Evolutionary conservation across 2,888 invertebrate genomes (phyloP), one percentile per base, ranked within the genome.

Genomic region (Dynastes tityus): DNA sequence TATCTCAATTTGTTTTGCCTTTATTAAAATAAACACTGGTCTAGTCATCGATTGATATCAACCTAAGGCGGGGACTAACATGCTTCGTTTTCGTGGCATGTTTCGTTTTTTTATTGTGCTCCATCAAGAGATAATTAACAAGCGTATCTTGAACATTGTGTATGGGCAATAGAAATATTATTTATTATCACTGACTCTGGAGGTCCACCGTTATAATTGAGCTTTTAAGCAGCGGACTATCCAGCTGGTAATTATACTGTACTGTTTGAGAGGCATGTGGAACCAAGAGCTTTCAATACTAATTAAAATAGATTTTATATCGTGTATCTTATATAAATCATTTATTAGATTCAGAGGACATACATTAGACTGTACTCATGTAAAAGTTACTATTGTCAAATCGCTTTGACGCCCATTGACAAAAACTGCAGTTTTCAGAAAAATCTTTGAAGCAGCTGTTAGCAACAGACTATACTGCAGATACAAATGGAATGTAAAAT

Each of bases 1-100:
- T 71, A 71, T 53, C 37, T 55, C 55, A 71, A 71, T 71, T 55
- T 71, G 55, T 71, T 71, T 71, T 71, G 55, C 71, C 55, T 71
- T 71, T 71, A 71, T 71, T 71, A 55, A 71, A 71, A 71, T 71
- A 71, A 71, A 71, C 55, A 55, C 71, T 37, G 53, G 53, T n/a
- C 55, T 13, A 71, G 32, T n/a, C 53, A 55, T 71, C 55, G 55
- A 71, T 71, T 71, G 71, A 55, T 70, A 70, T 70, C 51, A 37
- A 32, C 53, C 37, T 55, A 71, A 37, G 71, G 55, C 65, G 65
- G 65, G 45, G n/a, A 65, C 65, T 37, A 71, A 71, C 55, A 37
- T 55, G 37, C 13, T 16, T 71, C 55, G 71, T 55, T 71, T 70
- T 53, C 55, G 16, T 71, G 29, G 37, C 32, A 29, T n/a, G 32